Evolutionary conservation across 2,888 invertebrate genomes (phyloP).

Genomic region (Lasioglossum zephyrum): DNA sequence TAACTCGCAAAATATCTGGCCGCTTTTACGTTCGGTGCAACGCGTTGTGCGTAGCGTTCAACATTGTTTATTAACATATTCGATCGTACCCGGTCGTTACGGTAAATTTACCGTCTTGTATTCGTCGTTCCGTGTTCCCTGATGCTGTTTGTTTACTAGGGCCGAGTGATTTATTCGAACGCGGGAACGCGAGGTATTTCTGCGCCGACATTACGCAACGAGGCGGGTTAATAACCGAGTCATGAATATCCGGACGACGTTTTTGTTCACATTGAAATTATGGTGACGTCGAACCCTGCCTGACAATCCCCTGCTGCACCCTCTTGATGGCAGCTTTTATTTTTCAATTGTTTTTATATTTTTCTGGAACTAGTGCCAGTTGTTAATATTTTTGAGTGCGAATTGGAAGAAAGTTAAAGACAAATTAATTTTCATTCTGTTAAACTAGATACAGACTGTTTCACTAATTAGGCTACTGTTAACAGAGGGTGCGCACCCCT

Average conservation of each 20-base stretch:
- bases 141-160: conserved; percentile 8
- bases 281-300: conserved; percentile 55
- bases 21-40: neutral
- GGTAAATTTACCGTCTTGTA: neutral
- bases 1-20: neutral
- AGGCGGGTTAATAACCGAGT: conserved; percentile 70
- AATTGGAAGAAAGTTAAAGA: neutral
- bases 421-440: neutral
- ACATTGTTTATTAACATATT: conserved; percentile 11
- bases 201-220: conserved; percentile 40
- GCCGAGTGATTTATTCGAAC: conserved; percentile 20
- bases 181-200: conserved; percentile 28
- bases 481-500: neutral
- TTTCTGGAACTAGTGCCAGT: neutral
- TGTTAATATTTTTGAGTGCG: neutral
- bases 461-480: neutral
- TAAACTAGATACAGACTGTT: neutral
- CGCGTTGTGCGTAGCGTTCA: neutral
- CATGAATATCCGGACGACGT: conserved; percentile 67
- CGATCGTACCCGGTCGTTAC: neutral
- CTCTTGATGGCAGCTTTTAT: neutral
- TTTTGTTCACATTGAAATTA: conserved; percentile 70
- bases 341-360: neutral
- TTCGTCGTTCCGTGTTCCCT: neutral
- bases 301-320: conserved; percentile 31